Evolutionary conservation across 1,140 invertebrate genomes (phyloP), one percentile per base, ranked within the genome.

Genomic region (Cryptotermes secundus): DNA sequence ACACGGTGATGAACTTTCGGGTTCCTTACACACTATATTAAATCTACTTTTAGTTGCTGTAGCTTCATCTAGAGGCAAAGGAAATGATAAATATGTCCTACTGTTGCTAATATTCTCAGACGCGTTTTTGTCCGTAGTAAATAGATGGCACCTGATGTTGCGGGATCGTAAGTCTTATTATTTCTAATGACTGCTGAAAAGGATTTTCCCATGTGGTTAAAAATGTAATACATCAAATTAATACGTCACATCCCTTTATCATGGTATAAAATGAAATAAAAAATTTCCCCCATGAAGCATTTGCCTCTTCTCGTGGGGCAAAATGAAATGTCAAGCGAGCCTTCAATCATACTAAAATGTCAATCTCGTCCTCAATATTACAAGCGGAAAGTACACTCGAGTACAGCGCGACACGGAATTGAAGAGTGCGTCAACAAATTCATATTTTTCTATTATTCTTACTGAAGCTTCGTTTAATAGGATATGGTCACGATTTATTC

Each of bases 241-340:
- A 72, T 72, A 72, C 31, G 26, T 31, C 31, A 14, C n/a, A 14
- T 31, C 59, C 59, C 59, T 72, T 72, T n/a, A 72, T 31, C 59
- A 72, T 72, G 26, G 26, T 72, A 72, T n/a, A 72, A n/a, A 49
- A 49, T 49, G 38, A 14, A 9, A 42, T 42, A 42, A 42, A 42
- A 59, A 59, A 59, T n/a, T n/a, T 72, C 59, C 59, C 59, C 59
- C 59, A 72, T 72, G 59, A 72, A 72, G 31, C 59, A 72, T 72
- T 72, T 72, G 59, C 59, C 59, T 72, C 31, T 72, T 72, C 59
- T 72, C 59, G 14, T 7, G 59, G 59, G 59, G 31, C 59, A 72
- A 72, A 72, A 26, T 72, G n/a, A 72, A 72, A 72, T 72, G 59
- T 72, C 59, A 72, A 4, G n/a, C 31, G 59, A 72, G 31, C n/a